Evolutionary conservation across 2,113 vertebrate species (phyloP).

Genomic region (Thermophis baileyi): DNA sequence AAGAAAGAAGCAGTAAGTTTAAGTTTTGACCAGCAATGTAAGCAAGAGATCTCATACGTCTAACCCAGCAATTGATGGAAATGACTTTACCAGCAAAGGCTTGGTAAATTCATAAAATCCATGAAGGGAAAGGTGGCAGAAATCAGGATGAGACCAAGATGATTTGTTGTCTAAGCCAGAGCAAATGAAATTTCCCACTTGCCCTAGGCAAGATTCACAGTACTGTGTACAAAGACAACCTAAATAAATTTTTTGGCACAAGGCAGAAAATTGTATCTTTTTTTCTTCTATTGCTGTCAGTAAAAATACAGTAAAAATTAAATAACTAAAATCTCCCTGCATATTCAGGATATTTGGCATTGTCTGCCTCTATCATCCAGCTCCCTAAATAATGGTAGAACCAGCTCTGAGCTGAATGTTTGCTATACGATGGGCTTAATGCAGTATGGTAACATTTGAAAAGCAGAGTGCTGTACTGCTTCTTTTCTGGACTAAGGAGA

Average conservation of each 20-base stretch:
- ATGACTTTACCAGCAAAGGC: not conserved
- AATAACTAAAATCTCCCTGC: not conserved
- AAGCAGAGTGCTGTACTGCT: not conserved
- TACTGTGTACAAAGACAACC: not conserved
- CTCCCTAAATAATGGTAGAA: not conserved
- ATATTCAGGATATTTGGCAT: not conserved
- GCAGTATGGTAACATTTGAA: not conserved
- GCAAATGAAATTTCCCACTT: not conserved
- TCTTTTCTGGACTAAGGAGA: not conserved
- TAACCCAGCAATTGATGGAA: not conserved
- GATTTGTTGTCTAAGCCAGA: not conserved
- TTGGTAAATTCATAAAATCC: not conserved
- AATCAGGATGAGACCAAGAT: not conserved
- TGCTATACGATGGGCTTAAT: not conserved
- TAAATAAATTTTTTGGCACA: not conserved
- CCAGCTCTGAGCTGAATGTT: not conserved
- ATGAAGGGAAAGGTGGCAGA: not conserved
- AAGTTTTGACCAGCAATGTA: not conserved
- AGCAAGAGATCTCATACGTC: not conserved
- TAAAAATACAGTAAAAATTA: not conserved
- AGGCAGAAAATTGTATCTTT: not conserved
- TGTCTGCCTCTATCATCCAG: not conserved
- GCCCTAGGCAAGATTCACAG: not conserved
- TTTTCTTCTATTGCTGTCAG: not conserved
- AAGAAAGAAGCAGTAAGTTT: not conserved